Base-by-base conservation (phyloP, 2,888 invertebrate species). In the Anthrax anthrax region DNA sequence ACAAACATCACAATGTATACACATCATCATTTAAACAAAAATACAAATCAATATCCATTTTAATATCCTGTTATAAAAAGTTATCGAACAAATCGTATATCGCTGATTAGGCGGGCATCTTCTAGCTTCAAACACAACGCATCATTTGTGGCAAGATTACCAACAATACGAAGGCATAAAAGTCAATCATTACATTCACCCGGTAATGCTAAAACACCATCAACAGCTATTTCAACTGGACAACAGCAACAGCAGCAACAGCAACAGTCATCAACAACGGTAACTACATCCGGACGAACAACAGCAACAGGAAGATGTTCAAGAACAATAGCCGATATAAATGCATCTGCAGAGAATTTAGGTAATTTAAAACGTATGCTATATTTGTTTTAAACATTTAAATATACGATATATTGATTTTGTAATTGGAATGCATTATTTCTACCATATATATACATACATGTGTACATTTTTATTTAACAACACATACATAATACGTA, bases 81-180 rank as follows among this genome's bases (percentile, higher is more conserved):
- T 23, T 16, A 53, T 57, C 54, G 56, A 58, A 56, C 57, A 56
- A 56, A 55, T 57, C 57, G 56, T 57, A 56, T 58, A 57, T 60
- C 59, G 58, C 59, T 59, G 56, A 64, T 58, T 72, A 82, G 81
- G 71, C 77, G 81, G 62, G 79, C 80, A 68, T 80, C 83, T 63
- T 77, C 74, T 72, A 87, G 87, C 69, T 90, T 88, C 77, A 89
- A 90, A 76, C 87, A 88, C 76, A 90, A 90, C 72, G 84, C 89
- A 57, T 90, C 90, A 47, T 91, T 91, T 72, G 89, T 90, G 66
- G 87, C 89, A 61, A 80, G 90, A 57, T 76, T 90, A 69, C 89
- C 90, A 58, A 88, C 87, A 53, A 87, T 88, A 67, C 78, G 87
- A 50, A 77, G 87, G 38, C 81, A 84, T 72, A 84, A 84, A 67